Conservation (phyloP, 2,888 invertebrate species). For the Physocephala rufipes region DNA sequence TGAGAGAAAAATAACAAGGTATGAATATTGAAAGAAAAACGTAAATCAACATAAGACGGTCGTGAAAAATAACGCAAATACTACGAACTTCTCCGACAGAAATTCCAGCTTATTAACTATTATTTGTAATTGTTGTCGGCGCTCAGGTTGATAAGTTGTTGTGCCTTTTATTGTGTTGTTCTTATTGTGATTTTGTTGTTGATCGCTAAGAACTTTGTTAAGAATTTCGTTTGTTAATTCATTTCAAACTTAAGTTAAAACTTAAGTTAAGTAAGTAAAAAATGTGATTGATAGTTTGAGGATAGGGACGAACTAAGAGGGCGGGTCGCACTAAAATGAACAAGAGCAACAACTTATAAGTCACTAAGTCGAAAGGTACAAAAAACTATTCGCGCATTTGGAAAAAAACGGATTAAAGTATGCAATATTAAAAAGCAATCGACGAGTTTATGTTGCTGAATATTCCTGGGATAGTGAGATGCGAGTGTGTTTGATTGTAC, state of each 20-base stretch:
- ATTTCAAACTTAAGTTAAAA: no score
- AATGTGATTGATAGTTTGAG: no score
- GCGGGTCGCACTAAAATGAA: no score
- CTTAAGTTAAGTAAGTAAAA: no score
- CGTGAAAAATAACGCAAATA: no score
- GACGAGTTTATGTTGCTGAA: neutral
- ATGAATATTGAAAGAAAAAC: neutral
- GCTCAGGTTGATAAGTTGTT: no score
- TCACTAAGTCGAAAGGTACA: neutral
- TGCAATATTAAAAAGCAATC: slow-evolving; percentile 28
- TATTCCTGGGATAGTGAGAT: no score
- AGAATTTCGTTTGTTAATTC: neutral
- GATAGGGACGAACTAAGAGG: no score
- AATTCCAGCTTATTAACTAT: no score
- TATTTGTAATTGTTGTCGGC: no score
- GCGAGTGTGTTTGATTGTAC: neutral
- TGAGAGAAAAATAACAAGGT: neutral
- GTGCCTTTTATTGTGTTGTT: neutral
- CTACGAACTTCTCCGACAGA: no score
- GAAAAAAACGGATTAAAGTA: slow-evolving; percentile 21
- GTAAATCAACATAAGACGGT: neutral
- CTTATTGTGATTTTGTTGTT: neutral
- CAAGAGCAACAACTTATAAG: neutral
- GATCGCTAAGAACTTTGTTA: neutral
- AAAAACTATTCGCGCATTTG: neutral